Conservation (phyloP, 1,140 invertebrate genomes). For the Conus ventricosus region DNA sequence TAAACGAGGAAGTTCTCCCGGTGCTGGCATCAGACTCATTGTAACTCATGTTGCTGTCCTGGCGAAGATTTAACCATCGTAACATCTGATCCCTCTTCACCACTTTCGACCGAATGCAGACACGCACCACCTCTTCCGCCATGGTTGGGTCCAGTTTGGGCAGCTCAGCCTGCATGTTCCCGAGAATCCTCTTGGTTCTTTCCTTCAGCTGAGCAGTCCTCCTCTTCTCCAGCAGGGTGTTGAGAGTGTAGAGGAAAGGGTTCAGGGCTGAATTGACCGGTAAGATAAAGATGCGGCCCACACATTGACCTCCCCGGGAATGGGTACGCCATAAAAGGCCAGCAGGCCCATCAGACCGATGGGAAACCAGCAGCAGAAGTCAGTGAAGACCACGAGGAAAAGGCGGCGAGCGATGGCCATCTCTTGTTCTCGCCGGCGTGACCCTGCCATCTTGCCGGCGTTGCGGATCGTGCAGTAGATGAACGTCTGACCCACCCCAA, state of each 20-base stretch:
- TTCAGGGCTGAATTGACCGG: slow-evolving; percentile 56
- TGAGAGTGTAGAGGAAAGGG: slow-evolving; percentile 55
- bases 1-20: too few relatives aligned
- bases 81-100: neutral
- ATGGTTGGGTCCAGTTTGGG: neutral
- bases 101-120: neutral
- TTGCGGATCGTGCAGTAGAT: slow-evolving; percentile 43
- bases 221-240: slow-evolving; percentile 17
- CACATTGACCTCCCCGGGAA: slow-evolving; percentile 51
- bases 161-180: neutral
- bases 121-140: neutral
- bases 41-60: neutral
- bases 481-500: slow-evolving; percentile 44
- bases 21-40: neutral
- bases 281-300: slow-evolving; percentile 54
- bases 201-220: neutral
- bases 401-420: slow-evolving; percentile 44
- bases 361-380: slow-evolving; percentile 50
- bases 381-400: slow-evolving; percentile 42
- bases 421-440: slow-evolving; percentile 34
- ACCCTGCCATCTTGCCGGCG: slow-evolving; percentile 4
- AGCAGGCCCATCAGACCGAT: slow-evolving; percentile 44
- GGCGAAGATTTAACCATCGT: neutral
- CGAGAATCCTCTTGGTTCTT: neutral
- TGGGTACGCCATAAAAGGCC: slow-evolving; percentile 40